Evolutionary conservation across 1,140 invertebrate species (phyloP).

Genomic region (Drosophila virilis): DNA sequence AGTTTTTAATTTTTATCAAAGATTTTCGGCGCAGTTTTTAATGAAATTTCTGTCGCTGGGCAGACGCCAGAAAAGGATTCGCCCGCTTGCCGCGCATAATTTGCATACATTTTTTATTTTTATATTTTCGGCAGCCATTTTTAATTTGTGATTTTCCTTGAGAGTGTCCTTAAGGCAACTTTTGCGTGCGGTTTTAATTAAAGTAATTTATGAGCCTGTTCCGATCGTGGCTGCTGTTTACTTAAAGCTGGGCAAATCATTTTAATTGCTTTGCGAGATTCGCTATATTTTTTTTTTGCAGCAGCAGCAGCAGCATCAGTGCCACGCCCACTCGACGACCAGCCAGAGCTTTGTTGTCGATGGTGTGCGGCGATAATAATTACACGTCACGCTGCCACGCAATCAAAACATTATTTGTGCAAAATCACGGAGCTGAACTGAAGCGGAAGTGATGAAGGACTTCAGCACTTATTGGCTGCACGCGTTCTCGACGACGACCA

Average conservation of each 20-base stretch:
- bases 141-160: constrained; percentile 66
- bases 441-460: constrained; percentile 84
- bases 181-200: constrained; percentile 47
- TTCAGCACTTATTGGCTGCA: constrained; percentile 80
- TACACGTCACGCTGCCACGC: constrained; percentile 83
- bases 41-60: constrained; percentile 70
- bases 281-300: not conserved
- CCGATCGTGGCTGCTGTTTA: constrained; percentile 7
- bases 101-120: constrained; percentile 69
- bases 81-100: constrained; percentile 46
- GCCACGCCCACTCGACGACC: constrained; percentile 35
- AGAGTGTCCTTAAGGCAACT: constrained; percentile 61
- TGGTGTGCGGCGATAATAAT: constrained; percentile 81
- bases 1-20: constrained; percentile 81
- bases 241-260: constrained; percentile 58
- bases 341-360: constrained; percentile 56
- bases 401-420: constrained; percentile 84
- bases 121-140: constrained; percentile 52
- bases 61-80: constrained; percentile 58
- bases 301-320: constrained; percentile 27
- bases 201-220: constrained; percentile 38
- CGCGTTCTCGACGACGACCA: constrained; percentile 54
- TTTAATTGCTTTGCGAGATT: constrained; percentile 65
- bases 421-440: constrained; percentile 83
- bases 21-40: constrained; percentile 75